A percentile compares a stretch with the other conserved stretches of the same genome.
phyloP scores from a whole-genome alignment of 1,140 invertebrate species.

The Zaprionus ghesquierei region DNA sequence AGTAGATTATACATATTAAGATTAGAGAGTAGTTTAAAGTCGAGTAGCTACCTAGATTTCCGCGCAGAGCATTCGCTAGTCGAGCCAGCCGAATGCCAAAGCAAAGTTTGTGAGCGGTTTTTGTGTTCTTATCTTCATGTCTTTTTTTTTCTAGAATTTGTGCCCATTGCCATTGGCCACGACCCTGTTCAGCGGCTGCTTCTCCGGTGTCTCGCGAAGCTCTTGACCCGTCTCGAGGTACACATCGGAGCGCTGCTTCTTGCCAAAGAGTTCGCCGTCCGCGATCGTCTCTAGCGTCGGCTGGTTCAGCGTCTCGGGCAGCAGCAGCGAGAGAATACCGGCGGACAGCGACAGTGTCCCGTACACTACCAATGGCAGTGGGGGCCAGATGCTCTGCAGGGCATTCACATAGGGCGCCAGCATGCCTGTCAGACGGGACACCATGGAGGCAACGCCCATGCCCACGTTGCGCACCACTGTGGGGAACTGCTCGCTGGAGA shows the following conservation, averaged over 20 bases:
- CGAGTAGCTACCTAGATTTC: conserved; percentile 5
- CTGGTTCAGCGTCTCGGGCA: conserved; percentile 90
- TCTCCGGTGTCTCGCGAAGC: conserved; percentile 30
- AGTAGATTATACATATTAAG: conserved; percentile 1
- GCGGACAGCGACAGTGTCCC: conserved; percentile 86
- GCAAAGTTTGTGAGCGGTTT: not conserved
- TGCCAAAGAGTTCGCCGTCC: conserved; percentile 88
- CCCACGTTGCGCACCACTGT: conserved; percentile 91
- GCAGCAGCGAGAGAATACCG: conserved; percentile 86
- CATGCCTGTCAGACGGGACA: conserved; percentile 90
- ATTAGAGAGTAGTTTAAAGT: not conserved
- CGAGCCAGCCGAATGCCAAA: not conserved
- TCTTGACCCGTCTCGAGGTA: conserved; percentile 64
- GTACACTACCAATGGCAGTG: conserved; percentile 89
- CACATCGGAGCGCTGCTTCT: conserved; percentile 33
- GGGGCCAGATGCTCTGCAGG: conserved; percentile 86
- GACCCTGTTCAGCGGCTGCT: conserved; percentile 53
- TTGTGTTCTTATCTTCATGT: not conserved
- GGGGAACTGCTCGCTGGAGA: conserved; percentile 92
- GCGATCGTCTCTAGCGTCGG: conserved; percentile 89
- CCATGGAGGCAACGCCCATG: conserved; percentile 90
- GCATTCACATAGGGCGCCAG: conserved; percentile 89
- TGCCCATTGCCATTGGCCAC: conserved; percentile 49
- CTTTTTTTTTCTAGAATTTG: conserved; percentile 34
- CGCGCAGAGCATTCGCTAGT: not conserved